phyloP scores from a whole-genome alignment of 2,888 invertebrate species.

The Dryococelus australis region DNA sequence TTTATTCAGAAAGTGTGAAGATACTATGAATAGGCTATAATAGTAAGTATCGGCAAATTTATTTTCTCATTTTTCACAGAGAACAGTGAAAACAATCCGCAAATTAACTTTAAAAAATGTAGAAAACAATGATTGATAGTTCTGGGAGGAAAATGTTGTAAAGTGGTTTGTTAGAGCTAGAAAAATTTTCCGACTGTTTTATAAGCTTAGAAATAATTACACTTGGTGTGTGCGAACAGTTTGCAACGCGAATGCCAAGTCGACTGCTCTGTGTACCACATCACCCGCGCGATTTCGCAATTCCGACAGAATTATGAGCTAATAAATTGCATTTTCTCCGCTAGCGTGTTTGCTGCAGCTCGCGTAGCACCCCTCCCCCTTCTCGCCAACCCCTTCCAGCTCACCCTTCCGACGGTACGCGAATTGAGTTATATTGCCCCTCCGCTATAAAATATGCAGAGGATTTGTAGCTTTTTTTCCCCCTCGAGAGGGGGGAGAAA shows the following conservation, averaged over 20 bases:
- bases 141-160: too few relatives aligned
- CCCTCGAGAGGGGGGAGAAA: not conserved
- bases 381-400: not conserved
- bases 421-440: constrained; percentile 11
- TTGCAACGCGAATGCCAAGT: not conserved
- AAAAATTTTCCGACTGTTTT: not conserved
- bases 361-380: not conserved
- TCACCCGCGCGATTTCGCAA: not conserved
- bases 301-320: constrained; percentile 6
- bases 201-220: not conserved
- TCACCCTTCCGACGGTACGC: not conserved
- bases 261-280: not conserved
- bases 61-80: too few relatives aligned
- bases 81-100: too few relatives aligned
- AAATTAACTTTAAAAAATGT: too few relatives aligned
- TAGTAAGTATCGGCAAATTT: too few relatives aligned
- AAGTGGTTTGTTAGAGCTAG: too few relatives aligned
- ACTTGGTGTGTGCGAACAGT: not conserved
- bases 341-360: not conserved
- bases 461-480: not conserved
- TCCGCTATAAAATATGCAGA: constrained; percentile 2
- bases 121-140: too few relatives aligned
- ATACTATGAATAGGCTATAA: too few relatives aligned
- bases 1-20: too few relatives aligned
- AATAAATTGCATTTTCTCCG: constrained; percentile 16